phyloP scores from a whole-genome alignment of 2,797 vertebrate species.

The Pangasius sanitwongsei region DNA sequence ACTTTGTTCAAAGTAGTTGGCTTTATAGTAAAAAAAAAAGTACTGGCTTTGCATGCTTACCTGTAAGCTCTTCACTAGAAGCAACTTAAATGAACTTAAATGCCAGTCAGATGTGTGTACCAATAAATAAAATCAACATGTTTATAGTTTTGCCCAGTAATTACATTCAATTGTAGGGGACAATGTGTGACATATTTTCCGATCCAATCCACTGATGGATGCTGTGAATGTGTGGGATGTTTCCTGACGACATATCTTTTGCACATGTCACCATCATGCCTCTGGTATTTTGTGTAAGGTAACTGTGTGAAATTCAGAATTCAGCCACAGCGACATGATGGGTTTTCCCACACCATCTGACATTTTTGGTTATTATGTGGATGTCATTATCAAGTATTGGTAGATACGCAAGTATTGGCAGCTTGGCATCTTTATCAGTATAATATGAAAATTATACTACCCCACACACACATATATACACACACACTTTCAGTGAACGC shows the following conservation, averaged over 20 bases:
- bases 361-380: background rate
- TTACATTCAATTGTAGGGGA: too few species aligned
- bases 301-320: background rate
- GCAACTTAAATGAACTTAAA: background rate
- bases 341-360: background rate
- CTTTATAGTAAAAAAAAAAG: background rate
- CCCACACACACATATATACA: background rate
- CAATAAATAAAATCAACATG: background rate
- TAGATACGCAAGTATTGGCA: background rate
- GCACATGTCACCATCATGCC: background rate
- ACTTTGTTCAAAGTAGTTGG: slow-evolving; percentile 23
- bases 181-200: background rate
- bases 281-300: background rate
- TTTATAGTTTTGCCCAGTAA: background rate
- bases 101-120: background rate
- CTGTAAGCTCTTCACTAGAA: background rate
- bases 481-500: too few species aligned
- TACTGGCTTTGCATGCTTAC: background rate
- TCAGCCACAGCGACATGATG: background rate
- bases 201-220: background rate
- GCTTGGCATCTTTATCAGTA: background rate
- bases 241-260: background rate
- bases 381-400: background rate
- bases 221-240: background rate
- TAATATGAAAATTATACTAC: background rate